Evolutionary conservation across 2,113 vertebrate species (phyloP).

Genomic region (Oriolus oriolus): DNA sequence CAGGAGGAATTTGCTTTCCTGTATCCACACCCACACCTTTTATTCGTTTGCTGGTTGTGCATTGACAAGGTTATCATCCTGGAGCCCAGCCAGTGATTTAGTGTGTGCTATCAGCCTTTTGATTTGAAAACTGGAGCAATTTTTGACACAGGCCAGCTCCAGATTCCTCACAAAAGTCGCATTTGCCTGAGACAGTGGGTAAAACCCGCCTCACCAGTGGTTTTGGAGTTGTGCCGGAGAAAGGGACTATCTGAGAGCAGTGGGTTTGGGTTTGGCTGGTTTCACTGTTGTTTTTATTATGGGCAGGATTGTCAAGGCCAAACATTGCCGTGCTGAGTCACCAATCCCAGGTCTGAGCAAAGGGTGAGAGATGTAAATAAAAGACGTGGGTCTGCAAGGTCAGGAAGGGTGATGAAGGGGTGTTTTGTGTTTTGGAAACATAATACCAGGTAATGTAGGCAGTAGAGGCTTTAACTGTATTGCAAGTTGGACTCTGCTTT

Average conservation of each 20-base stretch:
- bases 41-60: background rate
- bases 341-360: background rate
- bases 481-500: background rate
- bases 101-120: background rate
- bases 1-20: background rate
- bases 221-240: background rate
- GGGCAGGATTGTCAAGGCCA: background rate
- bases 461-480: background rate
- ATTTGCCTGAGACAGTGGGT: background rate
- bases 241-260: background rate
- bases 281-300: background rate
- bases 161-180: background rate
- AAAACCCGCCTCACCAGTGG: fast-evolving
- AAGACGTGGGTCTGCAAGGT: background rate
- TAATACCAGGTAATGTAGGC: background rate
- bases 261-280: background rate
- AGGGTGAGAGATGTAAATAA: background rate
- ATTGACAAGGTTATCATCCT: background rate
- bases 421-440: background rate
- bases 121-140: background rate
- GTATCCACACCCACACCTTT: background rate
- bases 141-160: background rate
- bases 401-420: background rate
- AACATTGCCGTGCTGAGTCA: background rate
- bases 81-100: background rate